These are phyloP conservation scores for Scleropages formosus DNA, from an alignment of 2,797 vertebrate genomes.

Conservation along the genomic window DNA sequence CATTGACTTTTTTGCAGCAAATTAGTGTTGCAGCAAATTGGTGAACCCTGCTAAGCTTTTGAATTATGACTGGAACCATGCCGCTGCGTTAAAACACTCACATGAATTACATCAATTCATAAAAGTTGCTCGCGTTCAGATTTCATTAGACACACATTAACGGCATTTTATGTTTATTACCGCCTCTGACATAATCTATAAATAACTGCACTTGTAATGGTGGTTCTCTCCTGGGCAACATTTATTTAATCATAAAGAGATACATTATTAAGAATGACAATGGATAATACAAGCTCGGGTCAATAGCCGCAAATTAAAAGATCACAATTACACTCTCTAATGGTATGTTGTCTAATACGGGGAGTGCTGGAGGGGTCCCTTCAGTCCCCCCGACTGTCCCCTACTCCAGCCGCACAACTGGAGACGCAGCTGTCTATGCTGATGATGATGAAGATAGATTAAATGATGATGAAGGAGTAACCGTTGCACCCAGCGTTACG, in stretches of 20 bases:
- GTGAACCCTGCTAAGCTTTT: conserved; percentile 84
- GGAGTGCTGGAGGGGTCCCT: not conserved
- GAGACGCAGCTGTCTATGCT: not conserved
- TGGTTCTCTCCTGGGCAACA: conserved; percentile 81
- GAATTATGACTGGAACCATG: conserved; percentile 83
- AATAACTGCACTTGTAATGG: conserved; percentile 92
- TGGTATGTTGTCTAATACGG: conserved; percentile 22
- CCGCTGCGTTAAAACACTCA: conserved; percentile 79
- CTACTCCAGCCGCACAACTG: not conserved
- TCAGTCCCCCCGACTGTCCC: too few relatives aligned
- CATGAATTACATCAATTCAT: conserved; percentile 98
- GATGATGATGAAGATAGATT: not conserved
- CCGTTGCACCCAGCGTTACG: too few relatives aligned
- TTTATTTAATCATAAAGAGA: conserved; percentile 88
- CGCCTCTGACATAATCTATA: conserved; percentile 94
- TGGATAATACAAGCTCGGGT: conserved; percentile 90
- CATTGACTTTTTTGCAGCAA: conserved; percentile 87
- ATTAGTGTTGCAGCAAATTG: conserved; percentile 59
- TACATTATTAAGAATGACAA: conserved; percentile 96
- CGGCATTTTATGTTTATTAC: conserved; percentile 97
- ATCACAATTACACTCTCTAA: conserved; percentile 68
- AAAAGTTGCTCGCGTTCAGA: conserved; percentile 94
- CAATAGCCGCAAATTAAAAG: conserved; percentile 92
- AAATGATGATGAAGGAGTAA: too few relatives aligned
- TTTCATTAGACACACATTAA: conserved; percentile 99